Evolutionary conservation across 2,888 invertebrate species (phyloP), one percentile per base, ranked within the genome.

Genomic region (Tenthredo mesomela): DNA sequence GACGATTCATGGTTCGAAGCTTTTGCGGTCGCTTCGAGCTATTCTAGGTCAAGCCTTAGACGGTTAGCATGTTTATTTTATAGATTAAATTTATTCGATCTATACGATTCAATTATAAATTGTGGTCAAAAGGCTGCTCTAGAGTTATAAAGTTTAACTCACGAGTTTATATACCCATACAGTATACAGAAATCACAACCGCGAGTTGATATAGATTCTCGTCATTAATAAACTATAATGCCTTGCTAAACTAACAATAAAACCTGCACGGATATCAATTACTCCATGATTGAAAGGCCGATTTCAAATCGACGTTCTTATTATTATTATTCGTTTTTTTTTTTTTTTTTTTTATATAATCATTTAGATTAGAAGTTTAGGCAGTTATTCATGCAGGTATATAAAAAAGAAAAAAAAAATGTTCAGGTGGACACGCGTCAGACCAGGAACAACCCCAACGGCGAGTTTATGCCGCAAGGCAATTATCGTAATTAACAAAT

Each of bases 401-500:
- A 37, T 37, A 7, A 33, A 33, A 33, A 33, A 33, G 4, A 33
- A 33, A 33, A 3, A 2, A 78, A 43, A 43, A 33, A 71, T 40
- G 29, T 71, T 65, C 65, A 65, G 54, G 33, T 25, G n/a, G 54
- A 78, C 58, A 80, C 58, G 40, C 58, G 58, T 40, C 61, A 61
- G 21, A 0, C 12, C 37, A 21, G 21, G 65, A 37, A 61, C 21
- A 61, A 82, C 67, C 67, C 82, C 65, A 43, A 9, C 37, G 33
- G 15, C 82, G 61, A 65, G 61, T 65, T 43, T 65, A 29, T 37
- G 37, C 78, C 37, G 70, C 82, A 29, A 54, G 82, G 84, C 84
- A 87, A 87, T 89, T 87, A 86, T 85, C 86, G 78, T 87, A 88
- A 89, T 89, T 89, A 88, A 88, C 85, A 86, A 88, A 88, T 87